A percentile compares a stretch with the other conserved stretches of the same genome.
Evolutionary conservation across 2,797 vertebrate genomes (phyloP).

Genomic region (Rhyacichthys aspro): DNA sequence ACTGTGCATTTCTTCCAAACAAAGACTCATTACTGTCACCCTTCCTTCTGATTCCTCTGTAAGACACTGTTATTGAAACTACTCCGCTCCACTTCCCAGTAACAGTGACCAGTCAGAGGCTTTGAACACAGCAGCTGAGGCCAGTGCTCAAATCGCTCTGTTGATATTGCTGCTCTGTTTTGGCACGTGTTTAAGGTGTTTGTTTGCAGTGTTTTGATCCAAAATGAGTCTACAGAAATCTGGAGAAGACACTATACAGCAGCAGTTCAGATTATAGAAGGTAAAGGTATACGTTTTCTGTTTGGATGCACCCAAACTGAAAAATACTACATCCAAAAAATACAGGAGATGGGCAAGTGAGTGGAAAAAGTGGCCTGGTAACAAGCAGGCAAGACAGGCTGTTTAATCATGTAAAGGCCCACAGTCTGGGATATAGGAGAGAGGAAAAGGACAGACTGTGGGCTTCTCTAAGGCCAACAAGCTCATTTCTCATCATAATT

Average conservation of each 20-base stretch:
- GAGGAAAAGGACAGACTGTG: too few relatives aligned
- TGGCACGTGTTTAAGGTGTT: background rate
- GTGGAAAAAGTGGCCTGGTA: too few relatives aligned
- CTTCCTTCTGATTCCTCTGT: background rate
- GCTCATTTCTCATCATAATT: too few relatives aligned
- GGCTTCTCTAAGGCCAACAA: too few relatives aligned
- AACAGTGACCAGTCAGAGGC: background rate
- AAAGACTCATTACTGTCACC: background rate
- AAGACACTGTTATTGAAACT: background rate
- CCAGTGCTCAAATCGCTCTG: background rate
- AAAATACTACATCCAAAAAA: too few relatives aligned
- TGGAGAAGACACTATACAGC: background rate
- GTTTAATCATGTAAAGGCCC: too few relatives aligned
- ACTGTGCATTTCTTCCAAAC: constrained; percentile 1
- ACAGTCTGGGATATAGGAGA: too few relatives aligned
- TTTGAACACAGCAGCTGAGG: background rate
- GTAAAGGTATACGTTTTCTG: background rate
- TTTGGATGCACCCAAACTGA: too few relatives aligned
- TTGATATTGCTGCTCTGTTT: background rate
- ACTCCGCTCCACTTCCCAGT: constrained; percentile 1
- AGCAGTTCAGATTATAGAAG: background rate
- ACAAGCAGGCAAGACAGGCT: too few relatives aligned
- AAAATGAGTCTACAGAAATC: background rate
- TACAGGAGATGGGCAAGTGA: too few relatives aligned
- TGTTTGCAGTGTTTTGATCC: background rate